Base-by-base conservation (phyloP, 2,888 invertebrate species). In the Amblyteles armatorius region DNA sequence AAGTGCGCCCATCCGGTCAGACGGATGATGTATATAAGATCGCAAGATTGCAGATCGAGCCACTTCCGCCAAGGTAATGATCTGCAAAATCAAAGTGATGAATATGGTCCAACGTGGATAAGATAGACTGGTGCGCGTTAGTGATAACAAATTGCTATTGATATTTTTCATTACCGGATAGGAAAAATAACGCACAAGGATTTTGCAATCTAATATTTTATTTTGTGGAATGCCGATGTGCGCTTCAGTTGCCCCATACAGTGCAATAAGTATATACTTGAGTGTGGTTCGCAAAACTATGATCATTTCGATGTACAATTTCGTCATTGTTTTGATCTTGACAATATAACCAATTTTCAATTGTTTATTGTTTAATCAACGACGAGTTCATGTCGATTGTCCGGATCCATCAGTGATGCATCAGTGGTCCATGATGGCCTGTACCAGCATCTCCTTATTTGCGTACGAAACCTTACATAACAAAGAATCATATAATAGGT, bases 131-230 rank as follows among this genome's bases (percentile, higher is more conserved):
- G 11, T 40, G 2, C 40, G 11, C 11, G 11, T 40, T 11, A 11
- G 40, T 11, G 11, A 40, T 40, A 40, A 40, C 2, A 40, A 40
- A 40, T 40, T 40, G 11, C 11, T 1, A 11, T 40, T 40, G 11
- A 11, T 40, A 11, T 40, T 40, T 11, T 33, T 33, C 40, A 40
- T 40, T 55, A 55, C 22, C 22, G 11, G 55, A 55, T 9, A 22
- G 55, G 55, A 0, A 11, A 55, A 55, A 57, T 57, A 57, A 57
- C 3, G 4, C 4, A 2, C 26, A 26, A 57, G 13, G 26, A 57
- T 57, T 57, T 57, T 57, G 57, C 57, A 26, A 26, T 57, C 57
- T 57, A 57, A 19, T 26, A 26, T 57, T 55, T 11, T 22, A 57
- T 11, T 55, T 22, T 55, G 22, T 22, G 55, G 22, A 55, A n/a